Evolutionary conservation across 2,888 invertebrate species (phyloP).

Genomic region (Athalia cordata): DNA sequence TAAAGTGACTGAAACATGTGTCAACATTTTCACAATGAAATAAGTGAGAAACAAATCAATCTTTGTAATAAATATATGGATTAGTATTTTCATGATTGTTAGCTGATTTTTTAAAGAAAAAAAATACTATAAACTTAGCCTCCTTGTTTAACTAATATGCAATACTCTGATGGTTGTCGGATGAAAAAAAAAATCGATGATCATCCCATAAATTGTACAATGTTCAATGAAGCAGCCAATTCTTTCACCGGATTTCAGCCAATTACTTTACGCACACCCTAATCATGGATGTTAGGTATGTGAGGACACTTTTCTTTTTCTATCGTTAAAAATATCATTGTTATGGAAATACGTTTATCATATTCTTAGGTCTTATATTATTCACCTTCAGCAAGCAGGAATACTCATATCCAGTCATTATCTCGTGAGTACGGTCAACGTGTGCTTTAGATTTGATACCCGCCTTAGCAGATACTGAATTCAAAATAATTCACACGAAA

Average conservation of each 20-base stretch:
- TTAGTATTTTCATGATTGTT: too few species aligned
- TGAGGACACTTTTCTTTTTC: slow-evolving; percentile 50
- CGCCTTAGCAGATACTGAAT: slow-evolving; percentile 20
- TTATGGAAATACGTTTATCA: slow-evolving; percentile 66
- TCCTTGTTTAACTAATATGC: background rate
- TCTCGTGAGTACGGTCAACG: slow-evolving; percentile 60
- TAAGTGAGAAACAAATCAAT: background rate
- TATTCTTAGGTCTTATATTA: slow-evolving; percentile 59
- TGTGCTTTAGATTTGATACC: slow-evolving; percentile 25
- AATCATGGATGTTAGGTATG: slow-evolving; percentile 11
- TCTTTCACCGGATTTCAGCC: slow-evolving; percentile 16
- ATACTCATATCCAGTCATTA: slow-evolving; percentile 69
- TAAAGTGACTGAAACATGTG: background rate
- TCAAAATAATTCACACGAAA: background rate
- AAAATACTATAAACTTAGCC: background rate
- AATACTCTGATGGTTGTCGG: background rate
- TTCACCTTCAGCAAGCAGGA: slow-evolving; percentile 63
- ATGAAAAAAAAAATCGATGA: background rate
- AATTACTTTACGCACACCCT: slow-evolving; percentile 38
- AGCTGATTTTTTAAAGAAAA: too few species aligned
- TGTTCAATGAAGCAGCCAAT: background rate
- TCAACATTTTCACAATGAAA: slow-evolving; percentile 7
- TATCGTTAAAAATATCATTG: slow-evolving; percentile 70
- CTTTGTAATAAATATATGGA: too few species aligned
- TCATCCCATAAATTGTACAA: background rate